Evolutionary conservation across 2,888 invertebrate genomes (phyloP), one percentile per base, ranked within the genome.

Genomic region (Hirtodrosophila cameraria): DNA sequence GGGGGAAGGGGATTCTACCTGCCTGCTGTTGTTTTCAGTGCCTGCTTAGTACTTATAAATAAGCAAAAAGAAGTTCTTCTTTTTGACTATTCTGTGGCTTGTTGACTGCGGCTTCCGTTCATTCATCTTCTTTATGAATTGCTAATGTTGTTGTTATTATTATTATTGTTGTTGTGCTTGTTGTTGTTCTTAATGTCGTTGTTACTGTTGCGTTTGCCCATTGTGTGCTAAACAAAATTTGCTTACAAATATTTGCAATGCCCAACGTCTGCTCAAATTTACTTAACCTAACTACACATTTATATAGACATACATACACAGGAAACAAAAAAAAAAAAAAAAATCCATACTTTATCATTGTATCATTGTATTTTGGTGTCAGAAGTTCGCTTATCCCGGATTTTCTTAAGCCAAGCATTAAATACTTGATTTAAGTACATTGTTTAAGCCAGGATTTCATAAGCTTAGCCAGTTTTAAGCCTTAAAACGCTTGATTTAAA

Each of bases 51-150:
- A n/a, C 49, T 42, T 43, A 25, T 30, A 39, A 18, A 38, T 25
- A 23, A 25, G 41, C 15, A 31, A 8, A 41, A 42, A n/a, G 12
- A 3, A 13, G 16, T 15, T 30, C 3, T 31, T 18, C 20, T 11
- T 23, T n/a, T 18, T 25, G 31, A 28, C 38, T 25, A 13, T 48
- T 36, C 53, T 31, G 23, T 33, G 55, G 23, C 65, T 48, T 8
- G 49, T 60, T 46, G 63, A 60, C 45, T 68, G 57, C 54, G 73
- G 63, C 68, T 75, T 81, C 75, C 78, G 65, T 73, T 64, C 53
- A 72, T 75, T 67, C 69, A 63, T 75, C 67, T 78, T 57, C 46
- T 61, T 72, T 81, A 67, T 64, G 75, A 75, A 75, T 75, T 65
- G 62, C 50, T 55, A 50, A 63, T 62, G 63, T 68, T 58, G 35